A percentile compares a stretch with the other conserved stretches of the same genome.
These are phyloP conservation scores for Notamacropus eugenii DNA, from an alignment of 2,797 vertebrate genomes.

Conservation along the genomic window DNA sequence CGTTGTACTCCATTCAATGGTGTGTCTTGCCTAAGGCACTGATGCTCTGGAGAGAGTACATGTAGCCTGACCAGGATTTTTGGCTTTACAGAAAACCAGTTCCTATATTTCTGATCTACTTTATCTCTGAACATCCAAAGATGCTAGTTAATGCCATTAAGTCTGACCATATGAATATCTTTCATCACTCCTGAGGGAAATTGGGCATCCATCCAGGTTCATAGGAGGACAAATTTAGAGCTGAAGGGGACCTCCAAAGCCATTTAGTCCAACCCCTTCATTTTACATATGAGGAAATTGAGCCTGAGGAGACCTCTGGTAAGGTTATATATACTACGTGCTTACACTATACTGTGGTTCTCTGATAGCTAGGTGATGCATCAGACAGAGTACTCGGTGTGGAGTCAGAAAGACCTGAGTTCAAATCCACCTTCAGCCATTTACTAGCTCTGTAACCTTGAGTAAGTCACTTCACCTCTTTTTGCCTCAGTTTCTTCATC, in stretches of 20 bases:
- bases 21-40: not conserved
- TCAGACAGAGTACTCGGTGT: not conserved
- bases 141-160: not conserved
- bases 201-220: not conserved
- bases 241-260: not conserved
- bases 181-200: slow-evolving; percentile 13
- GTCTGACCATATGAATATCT: slow-evolving; percentile 13
- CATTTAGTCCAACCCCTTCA: not conserved
- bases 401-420: not conserved
- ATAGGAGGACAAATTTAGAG: not conserved
- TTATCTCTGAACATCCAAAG: slow-evolving; percentile 46
- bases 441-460: not conserved
- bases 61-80: slow-evolving; percentile 72
- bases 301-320: not conserved
- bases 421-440: not conserved
- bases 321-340: not conserved
- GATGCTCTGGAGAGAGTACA: not conserved
- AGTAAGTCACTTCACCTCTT: not conserved
- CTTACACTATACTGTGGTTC: not conserved
- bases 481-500: not conserved
- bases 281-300: not conserved
- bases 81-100: slow-evolving; percentile 46
- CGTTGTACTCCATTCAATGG: not conserved
- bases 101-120: not conserved
- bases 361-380: not conserved